These are phyloP conservation scores for Elegia similella DNA, from an alignment of 2,888 invertebrate genomes.

Conservation along the genomic window DNA sequence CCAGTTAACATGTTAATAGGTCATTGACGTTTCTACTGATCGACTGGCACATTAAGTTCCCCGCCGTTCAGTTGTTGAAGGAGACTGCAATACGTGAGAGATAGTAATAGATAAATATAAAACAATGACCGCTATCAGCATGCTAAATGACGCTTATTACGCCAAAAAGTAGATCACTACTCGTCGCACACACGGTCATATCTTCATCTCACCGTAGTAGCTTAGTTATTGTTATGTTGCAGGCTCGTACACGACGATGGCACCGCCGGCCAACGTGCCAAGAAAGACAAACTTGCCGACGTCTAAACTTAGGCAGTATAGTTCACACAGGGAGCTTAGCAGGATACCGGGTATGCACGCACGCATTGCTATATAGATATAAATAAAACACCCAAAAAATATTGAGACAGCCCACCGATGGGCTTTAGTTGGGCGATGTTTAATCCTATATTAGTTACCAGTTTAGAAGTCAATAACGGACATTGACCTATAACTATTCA, in stretches of 20 bases:
- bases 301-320: conserved; percentile 76
- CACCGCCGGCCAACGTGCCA: conserved; percentile 51
- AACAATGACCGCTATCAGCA: not conserved
- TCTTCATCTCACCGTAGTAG: conserved; percentile 21
- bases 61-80: no score
- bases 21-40: not conserved
- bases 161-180: not conserved
- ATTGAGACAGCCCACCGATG: no score
- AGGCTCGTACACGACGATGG: conserved; percentile 56
- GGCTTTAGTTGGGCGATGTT: no score
- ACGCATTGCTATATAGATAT: conserved; percentile 15
- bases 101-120: not conserved
- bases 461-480: no score
- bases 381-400: not conserved
- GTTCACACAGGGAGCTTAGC: conserved; percentile 75
- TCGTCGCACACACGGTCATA: not conserved
- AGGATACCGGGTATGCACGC: conserved; percentile 66
- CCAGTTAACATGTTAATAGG: not conserved
- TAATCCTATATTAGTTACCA: no score
- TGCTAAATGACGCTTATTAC: not conserved
- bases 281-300: conserved; percentile 66
- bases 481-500: no score
- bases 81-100: not conserved
- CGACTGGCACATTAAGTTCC: not conserved
- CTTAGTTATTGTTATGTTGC: conserved; percentile 37